Percentiles rank a stretch among this genome's conserved stretches.
These are phyloP conservation scores for Erinaceus europaeus DNA, from an alignment of 2,113 vertebrate species.

Conservation along the genomic window DNA sequence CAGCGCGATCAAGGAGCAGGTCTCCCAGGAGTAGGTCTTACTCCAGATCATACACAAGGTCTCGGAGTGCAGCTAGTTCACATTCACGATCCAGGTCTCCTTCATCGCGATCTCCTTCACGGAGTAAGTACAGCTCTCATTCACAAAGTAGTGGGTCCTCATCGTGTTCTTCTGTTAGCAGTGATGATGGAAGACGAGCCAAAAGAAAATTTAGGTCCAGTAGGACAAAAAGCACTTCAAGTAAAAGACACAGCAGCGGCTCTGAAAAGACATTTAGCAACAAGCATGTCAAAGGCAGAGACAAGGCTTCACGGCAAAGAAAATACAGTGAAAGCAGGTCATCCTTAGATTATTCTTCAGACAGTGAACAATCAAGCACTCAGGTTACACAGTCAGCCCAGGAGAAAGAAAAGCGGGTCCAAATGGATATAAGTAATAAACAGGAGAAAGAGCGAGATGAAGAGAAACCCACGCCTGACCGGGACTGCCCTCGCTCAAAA, in stretches of 20 bases:
- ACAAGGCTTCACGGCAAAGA: constrained; percentile 59
- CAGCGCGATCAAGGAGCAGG: constrained; percentile 81
- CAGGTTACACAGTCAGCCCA: constrained; percentile 40
- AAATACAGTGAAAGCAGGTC: constrained; percentile 75
- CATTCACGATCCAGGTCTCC: constrained; percentile 84
- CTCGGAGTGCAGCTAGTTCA: constrained; percentile 86
- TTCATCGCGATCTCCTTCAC: constrained; percentile 77
- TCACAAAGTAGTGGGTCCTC: constrained; percentile 89
- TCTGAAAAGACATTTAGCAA: constrained; percentile 74
- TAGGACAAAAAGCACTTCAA: constrained; percentile 78
- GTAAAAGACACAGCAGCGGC: constrained; percentile 79
- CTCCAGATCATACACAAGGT: constrained; percentile 87
- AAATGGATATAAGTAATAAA: constrained; percentile 62
- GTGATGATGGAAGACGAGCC: constrained; percentile 61
- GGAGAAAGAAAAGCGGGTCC: constrained; percentile 63
- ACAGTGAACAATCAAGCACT: constrained; percentile 72
- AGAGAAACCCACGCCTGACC: constrained; percentile 77
- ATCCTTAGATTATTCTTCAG: constrained; percentile 76
- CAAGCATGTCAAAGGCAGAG: constrained; percentile 59
- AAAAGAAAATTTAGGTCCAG: constrained; percentile 72
- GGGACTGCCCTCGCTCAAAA: constrained; percentile 80
- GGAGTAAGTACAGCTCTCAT: constrained; percentile 80
- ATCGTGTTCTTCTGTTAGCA: constrained; percentile 80
- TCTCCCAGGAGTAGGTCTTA: constrained; percentile 89
- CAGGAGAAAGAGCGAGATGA: constrained; percentile 74